Base-by-base conservation (phyloP, 1,140 invertebrate genomes). In the Drosophila kohkoa region DNA sequence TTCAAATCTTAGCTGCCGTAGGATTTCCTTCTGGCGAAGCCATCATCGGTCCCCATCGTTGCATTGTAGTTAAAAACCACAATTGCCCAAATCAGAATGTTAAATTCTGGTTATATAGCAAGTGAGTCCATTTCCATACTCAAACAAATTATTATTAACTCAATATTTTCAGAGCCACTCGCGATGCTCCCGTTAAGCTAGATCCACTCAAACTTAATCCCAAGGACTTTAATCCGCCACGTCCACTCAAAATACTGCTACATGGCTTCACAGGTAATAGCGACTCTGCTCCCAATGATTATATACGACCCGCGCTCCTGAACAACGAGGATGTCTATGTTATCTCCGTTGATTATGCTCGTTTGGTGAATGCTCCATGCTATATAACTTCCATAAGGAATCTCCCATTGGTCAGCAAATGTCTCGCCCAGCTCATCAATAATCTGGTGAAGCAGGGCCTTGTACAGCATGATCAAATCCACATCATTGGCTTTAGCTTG, bases 401-500 rank as follows among this genome's bases (percentile, higher is more conserved):
- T 80, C 93, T 94, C 0, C 93, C 93, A 2, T 66, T 94, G 4
- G 94, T 94, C 0, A 95, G 94, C 16, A 93, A 92, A 60, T 95
- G 95, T 71, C 91, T 93, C 0, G 95, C 95, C 0, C 93, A 94
- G 72, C 93, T 96, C 59, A 93, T 96, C 6, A 94, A 95, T 62
- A 94, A 94, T 77, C 82, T 96, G 49, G 93, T 95, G 25, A 92
- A 92, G 1, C 92, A 92, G 0, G 92, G 93, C 41, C 93, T 94
- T 1, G 93, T 96, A 1, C 59, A 92, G 0, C 86, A 96, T 16
- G 80, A 93, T n/a, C 93, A 92, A 52, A 94, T 97, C 67, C 98
- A 99, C 87, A 92, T 98, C 2, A 96, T 99, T 75, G 98, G 98
- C 51, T 98, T 98, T 92, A 98, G 97, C 88, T 94, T 99, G 7